phyloP scores from a whole-genome alignment of 1,140 invertebrate species.

The Temnothorax curvispinosus region DNA sequence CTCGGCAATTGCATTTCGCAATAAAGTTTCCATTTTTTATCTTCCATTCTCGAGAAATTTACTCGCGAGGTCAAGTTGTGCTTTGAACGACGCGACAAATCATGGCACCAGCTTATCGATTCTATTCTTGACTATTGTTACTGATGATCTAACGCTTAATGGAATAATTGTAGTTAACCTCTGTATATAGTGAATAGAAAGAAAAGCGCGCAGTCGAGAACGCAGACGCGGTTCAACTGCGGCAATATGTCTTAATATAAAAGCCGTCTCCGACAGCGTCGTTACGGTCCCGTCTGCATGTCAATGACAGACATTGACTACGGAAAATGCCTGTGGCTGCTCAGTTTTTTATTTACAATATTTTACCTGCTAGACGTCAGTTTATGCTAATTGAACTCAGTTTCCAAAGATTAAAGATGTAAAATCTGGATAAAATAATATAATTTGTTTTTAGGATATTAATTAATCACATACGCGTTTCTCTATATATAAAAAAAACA shows the following conservation, averaged over 20 bases:
- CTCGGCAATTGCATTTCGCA: background rate
- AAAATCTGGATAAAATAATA: background rate
- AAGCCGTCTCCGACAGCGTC: slow-evolving; percentile 61
- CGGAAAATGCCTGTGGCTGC: slow-evolving; percentile 19
- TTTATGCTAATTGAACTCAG: background rate
- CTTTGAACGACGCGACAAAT: slow-evolving; percentile 22
- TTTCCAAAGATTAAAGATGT: background rate
- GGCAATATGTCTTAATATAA: slow-evolving; percentile 74
- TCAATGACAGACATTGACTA: slow-evolving; percentile 55
- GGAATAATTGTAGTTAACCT: slow-evolving; percentile 71
- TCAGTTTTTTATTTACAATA: background rate
- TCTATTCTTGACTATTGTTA: slow-evolving; percentile 62
- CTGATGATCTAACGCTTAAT: slow-evolving; percentile 73
- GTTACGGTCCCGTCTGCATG: slow-evolving; percentile 64
- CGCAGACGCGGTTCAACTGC: slow-evolving; percentile 66
- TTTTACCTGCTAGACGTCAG: background rate
- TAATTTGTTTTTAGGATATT: background rate
- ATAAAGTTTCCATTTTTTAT: background rate
- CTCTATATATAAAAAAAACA: background rate
- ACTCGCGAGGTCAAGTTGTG: background rate
- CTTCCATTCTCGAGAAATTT: background rate
- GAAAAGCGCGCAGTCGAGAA: slow-evolving; percentile 61
- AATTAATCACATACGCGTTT: background rate
- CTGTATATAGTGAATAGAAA: slow-evolving; percentile 46
- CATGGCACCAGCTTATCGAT: slow-evolving; percentile 14